Evolutionary conservation across 2,888 invertebrate species (phyloP), one percentile per base, ranked within the genome.

Genomic region (Molanna angustata): DNA sequence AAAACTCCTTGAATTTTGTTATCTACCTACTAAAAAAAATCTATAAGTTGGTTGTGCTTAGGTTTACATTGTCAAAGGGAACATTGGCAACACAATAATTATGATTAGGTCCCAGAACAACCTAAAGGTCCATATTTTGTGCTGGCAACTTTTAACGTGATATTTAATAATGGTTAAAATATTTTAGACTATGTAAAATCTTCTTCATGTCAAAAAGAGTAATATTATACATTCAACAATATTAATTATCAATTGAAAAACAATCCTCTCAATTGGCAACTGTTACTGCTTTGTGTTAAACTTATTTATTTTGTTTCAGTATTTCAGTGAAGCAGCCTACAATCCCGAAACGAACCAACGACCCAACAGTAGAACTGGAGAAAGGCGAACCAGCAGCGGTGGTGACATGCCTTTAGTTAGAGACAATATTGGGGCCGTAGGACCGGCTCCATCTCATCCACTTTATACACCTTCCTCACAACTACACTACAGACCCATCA

Each of bases 301-400:
- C 33, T 33, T 33, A 11, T 11, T 33, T 50, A 57, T 56, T 62
- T 54, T 60, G 50, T 71, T 72, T 13, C 73, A 93, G 92, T 92
- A 90, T 74, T 94, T 91, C 72, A 86, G 91, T 62, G 89, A 90
- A 68, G 90, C 91, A 59, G 94, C 94, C 17, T 90, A 94, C 70
- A 90, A 92, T 68, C 91, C 94, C 39, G 88, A 90, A 70, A 85
- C 90, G 61, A 91, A 91, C 72, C 88, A 86, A 68, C 78, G 83
- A 55, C 76, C 78, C 32, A 70, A 71, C 16, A 59, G 69, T 31
- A 65, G 67, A 45, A 69, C 71, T 2, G 52, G 64, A 68, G 66
- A 66, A 64, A 21, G 66, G 65, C 2, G 65, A 65, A 14, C 61
- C 62, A 19, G 59, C 47, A 19, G 59, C 47, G 1, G 63, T 62